These are phyloP conservation scores for Drosophila navojoa DNA, from an alignment of 1,140 invertebrate genomes.

Conservation along the genomic window DNA sequence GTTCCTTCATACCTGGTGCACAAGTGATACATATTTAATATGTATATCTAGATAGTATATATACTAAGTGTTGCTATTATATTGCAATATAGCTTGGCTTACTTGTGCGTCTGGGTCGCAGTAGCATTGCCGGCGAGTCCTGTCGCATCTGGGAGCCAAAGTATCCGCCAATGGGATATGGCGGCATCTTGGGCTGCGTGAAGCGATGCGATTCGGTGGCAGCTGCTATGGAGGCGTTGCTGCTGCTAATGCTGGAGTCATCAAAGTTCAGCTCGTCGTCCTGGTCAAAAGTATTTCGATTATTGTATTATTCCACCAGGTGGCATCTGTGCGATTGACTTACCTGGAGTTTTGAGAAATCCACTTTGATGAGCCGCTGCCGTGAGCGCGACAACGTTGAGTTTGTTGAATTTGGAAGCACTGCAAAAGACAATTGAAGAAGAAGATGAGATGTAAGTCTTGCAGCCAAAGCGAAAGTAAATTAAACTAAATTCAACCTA, in stretches of 20 bases:
- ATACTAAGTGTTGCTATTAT: conserved; percentile 8
- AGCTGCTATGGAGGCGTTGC: conserved; percentile 56
- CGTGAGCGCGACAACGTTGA: conserved; percentile 75
- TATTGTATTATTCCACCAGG: background rate
- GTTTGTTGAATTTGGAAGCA: conserved; percentile 76
- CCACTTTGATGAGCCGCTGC: conserved; percentile 88
- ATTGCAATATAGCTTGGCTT: conserved; percentile 40
- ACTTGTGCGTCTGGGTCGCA: conserved; percentile 81
- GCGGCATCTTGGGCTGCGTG: conserved; percentile 82
- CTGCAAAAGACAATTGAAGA: conserved; percentile 49
- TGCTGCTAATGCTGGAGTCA: conserved; percentile 67
- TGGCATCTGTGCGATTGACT: conserved; percentile 35
- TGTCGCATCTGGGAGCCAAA: conserved; percentile 55
- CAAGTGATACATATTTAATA: conserved; percentile 28
- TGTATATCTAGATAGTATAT: background rate
- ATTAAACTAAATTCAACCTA: conserved; percentile 10
- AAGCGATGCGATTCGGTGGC: conserved; percentile 65
- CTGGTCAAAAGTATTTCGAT: conserved; percentile 31
- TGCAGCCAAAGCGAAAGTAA: conserved; percentile 35
- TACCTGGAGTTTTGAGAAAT: conserved; percentile 87
- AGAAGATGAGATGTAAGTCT: conserved; percentile 34
- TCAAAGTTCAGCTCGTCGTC: conserved; percentile 80
- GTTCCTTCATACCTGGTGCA: conserved; percentile 61
- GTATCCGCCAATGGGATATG: conserved; percentile 80
- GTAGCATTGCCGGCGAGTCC: conserved; percentile 45